Evolutionary conservation across 2,113 vertebrate genomes (phyloP).

Genomic region (Holacanthus passer): DNA sequence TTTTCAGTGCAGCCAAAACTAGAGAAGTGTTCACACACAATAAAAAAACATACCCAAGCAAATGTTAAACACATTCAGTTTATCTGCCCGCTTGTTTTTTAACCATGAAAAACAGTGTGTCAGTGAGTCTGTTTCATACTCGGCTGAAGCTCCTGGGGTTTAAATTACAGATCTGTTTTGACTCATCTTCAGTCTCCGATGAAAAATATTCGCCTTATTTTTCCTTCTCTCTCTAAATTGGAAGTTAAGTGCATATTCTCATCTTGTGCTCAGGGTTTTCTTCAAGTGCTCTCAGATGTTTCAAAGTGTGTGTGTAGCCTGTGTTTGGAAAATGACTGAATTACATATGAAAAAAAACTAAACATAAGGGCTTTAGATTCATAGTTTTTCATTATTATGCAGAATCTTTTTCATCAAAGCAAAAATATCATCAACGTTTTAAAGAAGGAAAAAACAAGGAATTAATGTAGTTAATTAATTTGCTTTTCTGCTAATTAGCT

Average conservation of each 20-base stretch:
- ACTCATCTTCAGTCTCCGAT: slow-evolving; percentile 40
- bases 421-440: background rate
- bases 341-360: background rate
- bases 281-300: slow-evolving; percentile 6
- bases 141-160: slow-evolving; percentile 17
- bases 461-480: background rate
- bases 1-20: slow-evolving; percentile 1
- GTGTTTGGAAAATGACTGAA: background rate
- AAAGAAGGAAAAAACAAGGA: background rate
- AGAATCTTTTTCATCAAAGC: background rate
- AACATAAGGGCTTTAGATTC: background rate
- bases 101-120: background rate
- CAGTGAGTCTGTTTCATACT: background rate
- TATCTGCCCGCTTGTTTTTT: background rate
- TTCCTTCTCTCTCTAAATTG: background rate
- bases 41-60: background rate
- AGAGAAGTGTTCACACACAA: background rate
- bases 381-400: background rate
- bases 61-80: background rate
- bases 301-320: background rate
- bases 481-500: background rate
- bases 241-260: slow-evolving; percentile 9
- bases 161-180: slow-evolving; percentile 42
- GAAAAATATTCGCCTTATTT: slow-evolving; percentile 11
- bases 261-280: background rate